phyloP scores from a whole-genome alignment of 2,888 invertebrate species.

The Eupithecia exiguata region DNA sequence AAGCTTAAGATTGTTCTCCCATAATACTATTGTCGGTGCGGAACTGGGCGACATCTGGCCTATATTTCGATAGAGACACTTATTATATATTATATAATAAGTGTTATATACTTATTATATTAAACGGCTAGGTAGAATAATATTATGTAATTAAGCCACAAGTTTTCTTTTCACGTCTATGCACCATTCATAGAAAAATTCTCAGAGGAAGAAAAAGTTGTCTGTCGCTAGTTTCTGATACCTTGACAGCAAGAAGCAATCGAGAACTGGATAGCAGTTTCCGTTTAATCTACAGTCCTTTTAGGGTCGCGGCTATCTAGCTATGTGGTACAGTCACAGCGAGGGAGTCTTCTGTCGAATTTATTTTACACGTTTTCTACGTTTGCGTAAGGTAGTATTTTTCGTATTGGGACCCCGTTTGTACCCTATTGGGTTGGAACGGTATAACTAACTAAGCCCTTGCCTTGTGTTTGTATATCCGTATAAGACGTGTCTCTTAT shows the following conservation, averaged over 20 bases:
- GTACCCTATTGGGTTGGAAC: not conserved
- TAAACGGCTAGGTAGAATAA: too few species aligned
- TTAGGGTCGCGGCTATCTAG: constrained; percentile 22
- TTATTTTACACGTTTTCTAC: not conserved
- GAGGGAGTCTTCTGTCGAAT: not conserved
- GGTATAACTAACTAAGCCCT: not conserved
- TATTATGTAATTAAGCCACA: too few species aligned
- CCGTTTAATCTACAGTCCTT: constrained; percentile 36
- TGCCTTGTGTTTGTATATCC: not conserved
- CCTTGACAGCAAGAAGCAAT: constrained; percentile 46
- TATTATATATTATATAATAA: too few species aligned
- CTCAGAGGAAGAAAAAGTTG: constrained; percentile 40
- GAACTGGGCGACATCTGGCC: too few species aligned
- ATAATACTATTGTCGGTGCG: too few species aligned
- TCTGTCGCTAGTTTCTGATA: constrained; percentile 9
- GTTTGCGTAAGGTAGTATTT: not conserved
- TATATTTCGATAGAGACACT: too few species aligned
- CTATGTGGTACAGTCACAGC: not conserved
- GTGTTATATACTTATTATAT: too few species aligned
- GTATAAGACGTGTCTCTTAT: too few species aligned
- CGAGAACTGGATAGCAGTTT: constrained; percentile 40
- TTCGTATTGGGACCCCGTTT: not conserved
- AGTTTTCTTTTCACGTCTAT: constrained; percentile 9
- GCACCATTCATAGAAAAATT: constrained; percentile 30
- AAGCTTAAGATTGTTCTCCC: too few species aligned